Base-by-base conservation (phyloP, 2,113 vertebrate genomes). In the Larimichthys polyactis region DNA sequence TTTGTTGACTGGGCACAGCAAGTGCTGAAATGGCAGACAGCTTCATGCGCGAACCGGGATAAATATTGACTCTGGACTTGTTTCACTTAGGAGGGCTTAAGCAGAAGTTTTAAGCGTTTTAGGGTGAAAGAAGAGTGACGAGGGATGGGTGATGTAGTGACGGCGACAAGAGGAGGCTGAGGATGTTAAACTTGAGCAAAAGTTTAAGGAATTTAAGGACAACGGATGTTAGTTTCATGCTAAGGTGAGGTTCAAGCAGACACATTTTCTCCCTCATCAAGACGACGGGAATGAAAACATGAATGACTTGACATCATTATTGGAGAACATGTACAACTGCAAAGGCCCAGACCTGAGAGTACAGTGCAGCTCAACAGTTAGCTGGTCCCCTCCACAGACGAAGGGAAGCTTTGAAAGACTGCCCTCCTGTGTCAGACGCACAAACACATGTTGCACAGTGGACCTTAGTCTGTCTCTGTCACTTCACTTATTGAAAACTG, bases 381-480 rank as follows among this genome's bases (percentile, higher is more conserved):
- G 63, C 55, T 43, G 49, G 11, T 83, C 58, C 66, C 64, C n/a
- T 16, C 55, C 36, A 66, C 57, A 84, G 32, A 70, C 27, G 10
- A 43, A 71, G 67, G 29, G 54, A 82, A 79, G 85, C 68, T 91
- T 93, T 89, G 91, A 90, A 93, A 94, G 93, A 95, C 91, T 95
- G 94, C 93, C 93, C 93, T 93, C 94, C 92, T 95, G 94, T 94
- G 94, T 95, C 87, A 88, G 87, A 76, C 58, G 22, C 62, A 90
- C 87, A 92, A 87, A 87, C 88, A 90, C 85, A 90, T 70, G 85
- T 90, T 81, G 82, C 79, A 52, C 84, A 78, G 90, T 29, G n/a
- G 14, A 51, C 57, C 72, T 66, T 29, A 66, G 27, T 46, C 14
- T 49, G 19, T 49, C 55, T 40, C 27, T 40, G 2, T 29, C 43